Conservation (phyloP, 2,888 invertebrate genomes). For the Brachylomia viminalis region DNA sequence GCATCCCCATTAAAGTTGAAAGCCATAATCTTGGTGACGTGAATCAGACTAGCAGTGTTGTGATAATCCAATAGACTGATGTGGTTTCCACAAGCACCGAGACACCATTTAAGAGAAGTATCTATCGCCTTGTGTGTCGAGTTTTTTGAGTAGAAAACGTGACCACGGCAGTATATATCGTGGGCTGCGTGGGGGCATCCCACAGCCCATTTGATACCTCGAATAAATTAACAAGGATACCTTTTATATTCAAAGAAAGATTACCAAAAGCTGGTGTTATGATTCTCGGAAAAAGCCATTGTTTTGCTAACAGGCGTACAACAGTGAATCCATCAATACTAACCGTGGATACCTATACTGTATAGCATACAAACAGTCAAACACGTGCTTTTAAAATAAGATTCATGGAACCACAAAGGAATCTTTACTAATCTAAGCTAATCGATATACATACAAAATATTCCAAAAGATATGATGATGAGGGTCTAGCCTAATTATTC, state of each 20-base stretch:
- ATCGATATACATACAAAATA: slow-evolving; percentile 10
- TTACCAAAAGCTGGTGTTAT: not conserved
- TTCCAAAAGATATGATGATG: slow-evolving; percentile 42
- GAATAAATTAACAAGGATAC: not conserved
- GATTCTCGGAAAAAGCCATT: not conserved
- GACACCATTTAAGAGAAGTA: not conserved
- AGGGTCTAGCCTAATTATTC: slow-evolving; percentile 37
- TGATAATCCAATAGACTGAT: not conserved
- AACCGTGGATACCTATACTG: not conserved
- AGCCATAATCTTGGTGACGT: not conserved
- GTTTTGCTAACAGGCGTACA: too few relatives aligned
- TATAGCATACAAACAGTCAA: not conserved
- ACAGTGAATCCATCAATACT: not conserved
- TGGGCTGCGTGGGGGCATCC: not conserved
- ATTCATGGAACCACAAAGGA: not conserved
- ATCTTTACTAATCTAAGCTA: too few relatives aligned
- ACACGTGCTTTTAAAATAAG: not conserved
- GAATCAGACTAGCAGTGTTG: not conserved
- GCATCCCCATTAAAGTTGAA: not conserved
- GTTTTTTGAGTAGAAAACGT: not conserved
- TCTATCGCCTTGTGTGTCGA: not conserved
- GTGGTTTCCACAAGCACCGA: not conserved
- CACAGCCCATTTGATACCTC: not conserved
- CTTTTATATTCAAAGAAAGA: not conserved
- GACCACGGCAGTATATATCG: not conserved